Evolutionary conservation across 1,140 invertebrate species (phyloP), one percentile per base, ranked within the genome.

Genomic region (Drosophila suzukii): DNA sequence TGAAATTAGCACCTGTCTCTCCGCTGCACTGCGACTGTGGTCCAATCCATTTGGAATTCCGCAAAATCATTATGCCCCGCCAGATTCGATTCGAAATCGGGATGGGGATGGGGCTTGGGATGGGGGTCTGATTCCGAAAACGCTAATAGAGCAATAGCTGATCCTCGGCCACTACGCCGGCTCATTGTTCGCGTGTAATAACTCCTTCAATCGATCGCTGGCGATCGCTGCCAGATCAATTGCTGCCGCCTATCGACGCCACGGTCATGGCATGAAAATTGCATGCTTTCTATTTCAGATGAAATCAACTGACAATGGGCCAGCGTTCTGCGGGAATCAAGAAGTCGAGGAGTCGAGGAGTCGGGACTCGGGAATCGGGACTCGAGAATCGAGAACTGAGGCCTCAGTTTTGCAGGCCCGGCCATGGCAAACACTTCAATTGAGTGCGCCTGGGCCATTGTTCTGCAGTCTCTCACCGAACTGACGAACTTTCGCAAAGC

Each of bases 231-330:
- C 68, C 74, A 89, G 84, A 89, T 89, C 84, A 89, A 89, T 89
- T 89, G 84, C 77, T 73, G 84, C 84, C 82, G 82, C 82, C 68
- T 86, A 88, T 85, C 78, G 79, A 78, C 73, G 81, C 78, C 79
- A 75, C 44, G 61, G 72, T 51, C 83, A 57, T 89, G 84, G 84
- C 84, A 89, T 90, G 76, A 89, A 89, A 89, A 89, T 89, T 89
- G 84, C 84, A 89, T 89, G 85, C 84, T 89, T 89, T 89, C 84
- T 89, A 90, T 89, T 89, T 89, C 84, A 89, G 83, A 88, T 88
- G 83, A 86, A 86, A 86, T 86, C 83, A 83, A 82, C 82, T 85
- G 82, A 85, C 82, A 86, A 85, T 85, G 82, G 82, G 68, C 78
- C 83, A 71, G 50, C 27, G 55, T 68, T 68, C 65, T 54, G 38